Evolutionary conservation across 30 jellyfish, hydroid and myxozoan genomes (phyloP), one percentile per base, ranked within the genome.

Genomic region (Pseudorhiza aurosa): DNA sequence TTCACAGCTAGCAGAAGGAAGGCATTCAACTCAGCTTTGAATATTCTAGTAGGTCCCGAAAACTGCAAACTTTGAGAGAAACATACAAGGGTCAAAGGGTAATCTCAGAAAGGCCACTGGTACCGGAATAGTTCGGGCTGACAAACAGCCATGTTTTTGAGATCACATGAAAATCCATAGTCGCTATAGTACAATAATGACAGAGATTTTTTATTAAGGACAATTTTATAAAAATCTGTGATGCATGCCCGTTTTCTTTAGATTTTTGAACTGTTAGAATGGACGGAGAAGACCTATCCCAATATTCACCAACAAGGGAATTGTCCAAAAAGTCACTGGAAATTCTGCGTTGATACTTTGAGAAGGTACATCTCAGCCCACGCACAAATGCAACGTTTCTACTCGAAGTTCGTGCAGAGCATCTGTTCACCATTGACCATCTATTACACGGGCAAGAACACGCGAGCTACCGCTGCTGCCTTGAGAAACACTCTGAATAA

Each of bases 201-300:
- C n/a, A n/a, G n/a, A n/a, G n/a, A n/a, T n/a, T n/a, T n/a, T n/a
- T n/a, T n/a, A n/a, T n/a, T n/a, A n/a, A n/a, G n/a, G n/a, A n/a
- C n/a, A n/a, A n/a, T n/a, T n/a, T n/a, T n/a, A n/a, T n/a, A n/a
- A n/a, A n/a, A n/a, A n/a, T n/a, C n/a, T n/a, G n/a, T n/a, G n/a
- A n/a, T 39, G 50, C 50, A 39, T 63, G 59, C 11, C 31, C 22
- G 64, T 8, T 46, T 7, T 72, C 26, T 35, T 1, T 53, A 77
- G 89, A 77, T 77, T 17, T 42, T 60, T 50, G 89, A 77, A 35
- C 31, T 77, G 31, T 76, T 77, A 22, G 89, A 77, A 49, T 77
- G 89, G 89, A 77, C 89, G 2, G 89, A 77, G 72, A 77, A 62
- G 64, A 77, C 89, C 0, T 77, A 77, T 51, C 89, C 89, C 6